phyloP scores from a whole-genome alignment of 2,113 vertebrate species.

The Nyctereutes procyonoides region DNA sequence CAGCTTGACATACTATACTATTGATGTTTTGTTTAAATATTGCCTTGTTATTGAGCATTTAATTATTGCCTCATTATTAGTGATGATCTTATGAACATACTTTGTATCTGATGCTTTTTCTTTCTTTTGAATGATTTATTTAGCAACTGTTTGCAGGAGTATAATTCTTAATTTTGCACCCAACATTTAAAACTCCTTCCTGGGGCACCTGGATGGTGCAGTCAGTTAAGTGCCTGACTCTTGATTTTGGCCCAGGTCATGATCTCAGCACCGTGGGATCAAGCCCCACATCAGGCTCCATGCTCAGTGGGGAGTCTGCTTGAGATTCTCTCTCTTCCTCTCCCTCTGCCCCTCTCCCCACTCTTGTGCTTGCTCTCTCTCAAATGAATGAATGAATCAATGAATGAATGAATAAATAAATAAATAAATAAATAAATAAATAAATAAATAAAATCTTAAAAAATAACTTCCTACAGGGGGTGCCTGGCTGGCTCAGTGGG shows the following conservation, averaged over 20 bases:
- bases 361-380: too few species aligned
- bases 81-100: not conserved
- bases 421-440: too few species aligned
- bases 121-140: constrained; percentile 6
- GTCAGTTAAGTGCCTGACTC: not conserved
- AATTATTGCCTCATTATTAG: constrained; percentile 45
- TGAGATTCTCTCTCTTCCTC: too few species aligned
- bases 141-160: not conserved
- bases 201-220: not conserved
- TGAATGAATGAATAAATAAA: too few species aligned
- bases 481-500: not conserved
- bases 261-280: too few species aligned
- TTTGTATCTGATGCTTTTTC: constrained; percentile 24
- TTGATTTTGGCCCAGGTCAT: too few species aligned
- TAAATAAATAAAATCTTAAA: too few species aligned
- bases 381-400: too few species aligned
- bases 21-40: not conserved
- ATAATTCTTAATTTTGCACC: constrained; percentile 31
- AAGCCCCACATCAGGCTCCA: too few species aligned
- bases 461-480: not conserved
- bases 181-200: not conserved
- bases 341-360: too few species aligned
- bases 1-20: not conserved
- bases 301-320: too few species aligned
- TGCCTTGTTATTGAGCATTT: not conserved